These are phyloP conservation scores for Eupithecia pulchellata DNA, from an alignment of 2,888 invertebrate genomes.

Conservation along the genomic window DNA sequence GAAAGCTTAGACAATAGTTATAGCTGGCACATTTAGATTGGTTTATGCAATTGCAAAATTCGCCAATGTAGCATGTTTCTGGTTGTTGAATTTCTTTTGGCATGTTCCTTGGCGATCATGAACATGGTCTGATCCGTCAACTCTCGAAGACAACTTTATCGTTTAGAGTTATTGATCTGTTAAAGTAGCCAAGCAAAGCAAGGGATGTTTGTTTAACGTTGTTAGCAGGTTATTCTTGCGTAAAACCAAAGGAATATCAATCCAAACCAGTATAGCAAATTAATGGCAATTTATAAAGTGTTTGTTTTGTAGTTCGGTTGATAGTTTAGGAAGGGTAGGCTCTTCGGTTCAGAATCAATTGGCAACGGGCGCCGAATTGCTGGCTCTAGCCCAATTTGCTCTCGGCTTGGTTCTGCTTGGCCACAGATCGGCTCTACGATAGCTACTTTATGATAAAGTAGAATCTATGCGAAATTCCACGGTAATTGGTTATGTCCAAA, in stretches of 20 bases:
- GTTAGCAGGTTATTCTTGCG: not conserved
- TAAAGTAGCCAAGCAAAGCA: not conserved
- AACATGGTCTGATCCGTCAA: conserved; percentile 32
- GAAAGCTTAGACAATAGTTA: conserved; percentile 41
- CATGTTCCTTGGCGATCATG: conserved; percentile 57
- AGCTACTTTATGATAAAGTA: conserved; percentile 54
- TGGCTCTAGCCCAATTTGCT: conserved; percentile 74
- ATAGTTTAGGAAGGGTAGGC: conserved; percentile 62
- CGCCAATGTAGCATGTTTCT: conserved; percentile 43
- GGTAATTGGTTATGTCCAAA: not conserved
- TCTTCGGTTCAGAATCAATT: conserved; percentile 62
- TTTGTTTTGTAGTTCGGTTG: conserved; percentile 48
- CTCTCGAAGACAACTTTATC: conserved; percentile 56
- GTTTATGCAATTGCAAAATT: conserved; percentile 39
- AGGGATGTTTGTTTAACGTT: not conserved
- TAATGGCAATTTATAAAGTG: conserved; percentile 30
- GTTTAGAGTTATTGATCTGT: conserved; percentile 34
- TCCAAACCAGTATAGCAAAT: not conserved
- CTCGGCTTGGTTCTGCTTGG: conserved; percentile 60
- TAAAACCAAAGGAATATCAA: not conserved
- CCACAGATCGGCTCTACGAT: conserved; percentile 53
- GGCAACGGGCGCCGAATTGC: conserved; percentile 56
- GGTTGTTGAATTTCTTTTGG: conserved; percentile 61
- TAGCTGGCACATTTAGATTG: conserved; percentile 31
- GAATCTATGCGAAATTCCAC: conserved; percentile 9